phyloP scores from a whole-genome alignment of 2,113 vertebrate genomes.

The Rana temporaria region DNA sequence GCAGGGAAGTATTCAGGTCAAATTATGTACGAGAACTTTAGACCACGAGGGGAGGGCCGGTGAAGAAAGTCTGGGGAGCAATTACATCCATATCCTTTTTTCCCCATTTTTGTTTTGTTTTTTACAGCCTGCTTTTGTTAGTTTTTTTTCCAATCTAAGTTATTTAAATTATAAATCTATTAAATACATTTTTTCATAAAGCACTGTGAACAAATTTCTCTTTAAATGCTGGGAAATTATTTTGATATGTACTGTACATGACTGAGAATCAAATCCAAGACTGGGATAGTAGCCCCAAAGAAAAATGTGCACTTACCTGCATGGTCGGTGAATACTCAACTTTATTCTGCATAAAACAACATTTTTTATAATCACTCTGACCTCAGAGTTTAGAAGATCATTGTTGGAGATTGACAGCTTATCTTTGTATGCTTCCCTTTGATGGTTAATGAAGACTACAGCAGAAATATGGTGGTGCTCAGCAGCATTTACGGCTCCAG shows the following conservation, averaged over 20 bases:
- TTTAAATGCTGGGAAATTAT: not conserved
- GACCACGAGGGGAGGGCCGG: not conserved
- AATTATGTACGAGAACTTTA: conserved; percentile 16
- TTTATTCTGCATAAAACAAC: too few relatives aligned
- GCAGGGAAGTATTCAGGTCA: not conserved
- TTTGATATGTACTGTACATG: not conserved
- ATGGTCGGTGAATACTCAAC: too few relatives aligned
- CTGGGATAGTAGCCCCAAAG: too few relatives aligned
- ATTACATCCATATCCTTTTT: conserved; percentile 35
- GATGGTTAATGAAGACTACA: too few relatives aligned
- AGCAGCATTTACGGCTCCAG: too few relatives aligned
- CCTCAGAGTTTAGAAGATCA: too few relatives aligned
- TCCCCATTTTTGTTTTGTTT: conserved; percentile 36
- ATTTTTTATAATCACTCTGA: too few relatives aligned
- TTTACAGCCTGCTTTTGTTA: conserved; percentile 52
- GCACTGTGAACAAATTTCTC: not conserved
- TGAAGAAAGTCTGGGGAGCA: conserved; percentile 23
- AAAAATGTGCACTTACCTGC: too few relatives aligned
- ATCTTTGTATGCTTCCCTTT: too few relatives aligned
- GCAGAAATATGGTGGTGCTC: too few relatives aligned
- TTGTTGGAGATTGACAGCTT: too few relatives aligned
- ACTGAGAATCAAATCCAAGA: not conserved
- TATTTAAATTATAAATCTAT: conserved; percentile 57
- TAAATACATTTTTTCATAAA: conserved; percentile 41
- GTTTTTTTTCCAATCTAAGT: conserved; percentile 51